Conservation (phyloP, 2,888 invertebrate genomes). For the Chloromyia formosa region DNA sequence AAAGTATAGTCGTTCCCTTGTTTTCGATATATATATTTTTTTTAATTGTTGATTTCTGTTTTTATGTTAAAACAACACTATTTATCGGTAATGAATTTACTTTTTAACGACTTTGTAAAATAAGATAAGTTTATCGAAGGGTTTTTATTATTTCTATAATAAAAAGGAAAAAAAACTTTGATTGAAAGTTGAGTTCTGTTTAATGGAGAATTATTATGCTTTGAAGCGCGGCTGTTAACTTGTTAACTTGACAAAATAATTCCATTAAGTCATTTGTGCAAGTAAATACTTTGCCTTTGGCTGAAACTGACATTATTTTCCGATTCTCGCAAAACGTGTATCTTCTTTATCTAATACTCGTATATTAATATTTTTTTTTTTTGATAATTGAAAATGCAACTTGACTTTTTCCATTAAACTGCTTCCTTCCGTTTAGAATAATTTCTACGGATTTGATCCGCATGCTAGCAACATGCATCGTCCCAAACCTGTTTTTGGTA, state of each 20-base stretch:
- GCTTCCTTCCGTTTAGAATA: too few species aligned
- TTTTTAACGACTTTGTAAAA: too few species aligned
- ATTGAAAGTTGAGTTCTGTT: constrained; percentile 29
- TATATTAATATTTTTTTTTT: constrained; percentile 3
- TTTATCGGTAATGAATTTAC: too few species aligned
- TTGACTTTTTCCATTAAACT: too few species aligned
- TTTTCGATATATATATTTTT: not conserved
- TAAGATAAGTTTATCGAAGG: too few species aligned
- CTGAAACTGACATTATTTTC: not conserved
- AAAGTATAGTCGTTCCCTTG: too few species aligned
- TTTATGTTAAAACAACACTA: too few species aligned
- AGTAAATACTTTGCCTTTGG: not conserved
- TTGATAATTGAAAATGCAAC: not conserved
- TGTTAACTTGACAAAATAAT: not conserved
- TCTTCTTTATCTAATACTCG: not conserved
- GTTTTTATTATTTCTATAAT: too few species aligned
- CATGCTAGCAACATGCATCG: too few species aligned
- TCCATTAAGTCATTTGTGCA: not conserved
- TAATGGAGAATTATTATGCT: constrained; percentile 34
- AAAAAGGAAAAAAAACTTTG: too few species aligned
- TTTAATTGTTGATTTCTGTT: not conserved
- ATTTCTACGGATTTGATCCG: too few species aligned
- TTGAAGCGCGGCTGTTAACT: not conserved
- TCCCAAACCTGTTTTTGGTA: too few species aligned
- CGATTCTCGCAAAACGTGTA: not conserved